A percentile compares a stretch with the other conserved stretches of the same genome.
These are phyloP conservation scores for Stratiomys singularior DNA, from an alignment of 2,888 invertebrate species.

Conservation along the genomic window DNA sequence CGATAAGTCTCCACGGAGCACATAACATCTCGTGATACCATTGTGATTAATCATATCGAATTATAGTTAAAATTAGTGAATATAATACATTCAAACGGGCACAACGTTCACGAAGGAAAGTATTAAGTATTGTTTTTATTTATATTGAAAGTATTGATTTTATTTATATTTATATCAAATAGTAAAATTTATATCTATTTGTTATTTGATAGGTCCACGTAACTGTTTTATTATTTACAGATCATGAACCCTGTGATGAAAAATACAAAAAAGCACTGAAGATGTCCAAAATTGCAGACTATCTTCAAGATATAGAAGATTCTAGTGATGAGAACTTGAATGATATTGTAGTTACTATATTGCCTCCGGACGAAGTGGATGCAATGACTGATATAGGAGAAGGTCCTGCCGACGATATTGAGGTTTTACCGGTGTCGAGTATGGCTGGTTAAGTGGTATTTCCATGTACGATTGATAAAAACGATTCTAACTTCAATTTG, in stretches of 20 bases:
- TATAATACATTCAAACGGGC: background rate
- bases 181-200: background rate
- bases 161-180: too few species aligned
- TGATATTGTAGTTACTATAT: too few species aligned
- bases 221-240: background rate
- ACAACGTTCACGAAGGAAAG: background rate
- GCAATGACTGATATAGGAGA: too few species aligned
- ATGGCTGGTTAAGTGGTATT: too few species aligned
- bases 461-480: too few species aligned
- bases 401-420: too few species aligned
- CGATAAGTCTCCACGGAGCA: background rate
- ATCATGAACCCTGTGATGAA: background rate
- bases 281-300: background rate
- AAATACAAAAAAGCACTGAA: background rate
- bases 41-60: too few species aligned
- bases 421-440: too few species aligned
- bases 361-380: background rate
- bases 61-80: too few species aligned
- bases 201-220: background rate
- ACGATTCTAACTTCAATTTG: too few species aligned
- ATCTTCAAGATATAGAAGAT: background rate
- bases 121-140: background rate
- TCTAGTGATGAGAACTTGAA: background rate
- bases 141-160: background rate
- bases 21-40: too few species aligned